Evolutionary conservation across 2,888 invertebrate genomes (phyloP), one percentile per base, ranked within the genome.

Genomic region (Trissonchulus sp.): DNA sequence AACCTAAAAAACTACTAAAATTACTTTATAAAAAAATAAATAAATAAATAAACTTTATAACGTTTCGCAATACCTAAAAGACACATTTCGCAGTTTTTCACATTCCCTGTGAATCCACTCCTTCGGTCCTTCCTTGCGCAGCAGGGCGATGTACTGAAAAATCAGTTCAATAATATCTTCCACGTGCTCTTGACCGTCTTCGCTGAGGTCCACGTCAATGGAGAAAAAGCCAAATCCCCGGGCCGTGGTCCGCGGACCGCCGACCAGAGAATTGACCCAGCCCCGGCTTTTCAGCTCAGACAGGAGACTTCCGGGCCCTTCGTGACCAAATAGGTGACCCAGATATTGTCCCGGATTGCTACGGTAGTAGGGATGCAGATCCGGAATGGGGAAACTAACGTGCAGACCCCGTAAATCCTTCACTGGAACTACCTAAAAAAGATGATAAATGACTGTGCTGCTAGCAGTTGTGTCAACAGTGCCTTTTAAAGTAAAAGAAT

Each of bases 81-180:
- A 77, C 62, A 79, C 78, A 8, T 77, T 72, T n/a, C 76, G 75
- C 18, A 81, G 73, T 37, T 79, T 78, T 23, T 74, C 74, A 83
- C 92, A 92, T 86, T 99, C 98, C 77, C 95, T 91, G 86, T 93
- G 94, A 78, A 98, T 90, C 94, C 96, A 94, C 80, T 91, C 88
- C 83, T 92, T 89, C 0, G 94, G 91, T 0, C 92, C 92, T 75
- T 89, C 88, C 8, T 87, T 84, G 68, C 90, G 89, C 77, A 98
- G 83, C 91, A 97, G 89, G 77, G 90, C 89, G 74, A 97, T 88
- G 85, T 96, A 96, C 90, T 94, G 88, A 80, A 85, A 88, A 33
- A 84, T 82, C 76, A 86, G 78, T 1, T 89, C 87, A 0, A 96
- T 89, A 81, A 98, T 94, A 80, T 97, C 94, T 82, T 98, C 93